Evolutionary conservation across 2,797 vertebrate genomes (phyloP), one percentile per base, ranked within the genome.

Genomic region (Enoplosus armatus): DNA sequence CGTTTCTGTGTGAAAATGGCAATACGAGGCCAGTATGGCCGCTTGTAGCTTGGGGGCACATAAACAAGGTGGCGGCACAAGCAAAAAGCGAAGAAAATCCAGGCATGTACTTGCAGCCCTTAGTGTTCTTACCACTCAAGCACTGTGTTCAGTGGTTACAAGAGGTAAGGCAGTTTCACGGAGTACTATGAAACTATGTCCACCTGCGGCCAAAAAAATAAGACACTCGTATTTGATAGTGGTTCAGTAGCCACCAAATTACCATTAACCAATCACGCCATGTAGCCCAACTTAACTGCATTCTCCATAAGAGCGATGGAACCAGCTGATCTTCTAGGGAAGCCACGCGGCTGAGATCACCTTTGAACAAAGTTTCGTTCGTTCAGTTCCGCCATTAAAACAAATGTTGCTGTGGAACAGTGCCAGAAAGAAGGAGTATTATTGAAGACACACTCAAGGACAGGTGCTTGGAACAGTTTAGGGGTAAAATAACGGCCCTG

Each of bases 1-100:
- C 43, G 4, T 48, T 37, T 41, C 56, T 58, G 41, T 72, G 77
- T 81, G 75, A 67, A 63, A 70, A 70, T n/a, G 43, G 65, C 75
- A 75, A 75, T 11, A 29, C 47, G 22, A 71, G 83, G 72, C 61
- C 66, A 51, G 53, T 15, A 18, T 47, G 59, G 72, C 66, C 53
- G 60, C 67, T 63, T 45, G 75, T 24, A 73, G 80, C 75, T 75
- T 8, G 12, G 26, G 26, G 53, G 69, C 51, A 62, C 22, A 53
- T 51, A 76, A 73, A 84, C 53, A 74, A 76, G 65, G 64, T 39
- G 59, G 51, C 50, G 61, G 67, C 3, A 29, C 0, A 15, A 37
- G 51, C 29, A 29, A 27, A 8, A 2, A 41, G 16, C 22, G 18
- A 16, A 66, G 48, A 41, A 63, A 72, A 56, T 5, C 3, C 4